Evolutionary conservation across 2,888 invertebrate species (phyloP).

Genomic region (Lycaena phlaeas): DNA sequence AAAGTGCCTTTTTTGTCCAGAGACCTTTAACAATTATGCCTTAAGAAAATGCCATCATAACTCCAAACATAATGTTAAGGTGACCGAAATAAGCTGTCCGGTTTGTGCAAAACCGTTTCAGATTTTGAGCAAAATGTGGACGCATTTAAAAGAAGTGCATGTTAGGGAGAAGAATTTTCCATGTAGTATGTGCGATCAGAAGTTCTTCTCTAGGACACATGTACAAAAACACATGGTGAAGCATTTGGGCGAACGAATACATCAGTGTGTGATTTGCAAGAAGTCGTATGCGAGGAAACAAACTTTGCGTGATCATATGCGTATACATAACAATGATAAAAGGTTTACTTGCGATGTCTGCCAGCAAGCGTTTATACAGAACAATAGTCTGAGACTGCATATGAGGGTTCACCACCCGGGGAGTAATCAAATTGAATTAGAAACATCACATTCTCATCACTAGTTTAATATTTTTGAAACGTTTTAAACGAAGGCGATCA

Average conservation of each 20-base stretch:
- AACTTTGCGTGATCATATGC: slow-evolving; percentile 49
- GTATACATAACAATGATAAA: slow-evolving; percentile 42
- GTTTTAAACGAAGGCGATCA: too few species aligned
- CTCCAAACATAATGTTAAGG: slow-evolving; percentile 32
- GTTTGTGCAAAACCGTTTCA: slow-evolving; percentile 45
- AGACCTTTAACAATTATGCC: slow-evolving; percentile 41
- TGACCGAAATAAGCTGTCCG: slow-evolving; percentile 39
- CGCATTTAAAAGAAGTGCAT: slow-evolving; percentile 56
- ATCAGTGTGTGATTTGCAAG: slow-evolving; percentile 59
- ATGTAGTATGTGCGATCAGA: slow-evolving; percentile 61
- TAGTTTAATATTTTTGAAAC: too few species aligned
- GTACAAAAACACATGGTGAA: slow-evolving; percentile 67
- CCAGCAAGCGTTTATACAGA: slow-evolving; percentile 41
- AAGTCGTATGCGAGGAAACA: slow-evolving; percentile 61
- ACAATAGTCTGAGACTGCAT: slow-evolving; percentile 40
- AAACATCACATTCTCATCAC: neutral
- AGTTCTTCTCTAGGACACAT: slow-evolving; percentile 63
- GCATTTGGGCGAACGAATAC: slow-evolving; percentile 57
- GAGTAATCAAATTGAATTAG: too few species aligned
- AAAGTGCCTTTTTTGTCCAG: slow-evolving; percentile 45
- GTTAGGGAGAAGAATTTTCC: slow-evolving; percentile 53
- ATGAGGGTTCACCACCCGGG: slow-evolving; percentile 39
- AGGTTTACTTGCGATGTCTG: slow-evolving; percentile 36
- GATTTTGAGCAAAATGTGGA: slow-evolving; percentile 45
- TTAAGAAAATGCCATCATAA: slow-evolving; percentile 43